These are phyloP conservation scores for Allochrocebus solatus DNA, from an alignment of 2,797 vertebrate genomes.

Conservation along the genomic window DNA sequence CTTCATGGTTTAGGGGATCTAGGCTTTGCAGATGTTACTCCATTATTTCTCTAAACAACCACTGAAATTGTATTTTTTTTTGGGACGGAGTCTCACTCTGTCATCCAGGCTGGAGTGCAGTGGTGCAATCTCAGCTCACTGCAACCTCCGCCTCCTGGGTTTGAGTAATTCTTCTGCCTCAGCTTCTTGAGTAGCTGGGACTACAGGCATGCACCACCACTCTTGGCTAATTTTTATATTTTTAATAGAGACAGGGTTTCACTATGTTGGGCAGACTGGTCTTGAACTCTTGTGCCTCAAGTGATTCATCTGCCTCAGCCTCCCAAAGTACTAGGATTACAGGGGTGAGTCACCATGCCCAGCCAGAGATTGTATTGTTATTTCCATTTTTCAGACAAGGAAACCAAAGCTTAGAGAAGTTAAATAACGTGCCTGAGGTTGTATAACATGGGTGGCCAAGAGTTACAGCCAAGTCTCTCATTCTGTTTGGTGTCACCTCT, in stretches of 20 bases:
- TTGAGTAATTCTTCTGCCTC: not conserved
- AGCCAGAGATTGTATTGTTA: not conserved
- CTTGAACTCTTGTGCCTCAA: not conserved
- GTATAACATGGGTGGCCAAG: not conserved
- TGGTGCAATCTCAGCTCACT: not conserved
- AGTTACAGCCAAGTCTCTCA: not conserved
- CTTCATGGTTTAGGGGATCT: not conserved
- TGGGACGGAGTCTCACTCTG: not conserved
- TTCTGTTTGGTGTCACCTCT: not conserved
- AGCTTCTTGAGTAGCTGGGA: not conserved
- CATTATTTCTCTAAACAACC: not conserved
- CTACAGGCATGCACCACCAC: not conserved
- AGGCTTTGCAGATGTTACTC: not conserved
- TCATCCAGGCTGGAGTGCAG: not conserved
- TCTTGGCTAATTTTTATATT: not conserved
- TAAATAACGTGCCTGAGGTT: not conserved
- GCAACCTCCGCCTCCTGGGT: not conserved
- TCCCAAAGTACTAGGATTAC: not conserved
- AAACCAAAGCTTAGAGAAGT: not conserved
- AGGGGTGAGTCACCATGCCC: not conserved
- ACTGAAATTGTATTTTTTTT: not conserved
- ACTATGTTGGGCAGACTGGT: not conserved
- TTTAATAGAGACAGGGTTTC: not conserved
- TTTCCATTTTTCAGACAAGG: not conserved
- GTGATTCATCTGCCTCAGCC: not conserved